Percentiles rank a stretch among this genome's conserved stretches.
These are phyloP conservation scores for Brachyhypopomus occidentalis DNA, from an alignment of 2,113 vertebrate species.

Conservation along the genomic window DNA sequence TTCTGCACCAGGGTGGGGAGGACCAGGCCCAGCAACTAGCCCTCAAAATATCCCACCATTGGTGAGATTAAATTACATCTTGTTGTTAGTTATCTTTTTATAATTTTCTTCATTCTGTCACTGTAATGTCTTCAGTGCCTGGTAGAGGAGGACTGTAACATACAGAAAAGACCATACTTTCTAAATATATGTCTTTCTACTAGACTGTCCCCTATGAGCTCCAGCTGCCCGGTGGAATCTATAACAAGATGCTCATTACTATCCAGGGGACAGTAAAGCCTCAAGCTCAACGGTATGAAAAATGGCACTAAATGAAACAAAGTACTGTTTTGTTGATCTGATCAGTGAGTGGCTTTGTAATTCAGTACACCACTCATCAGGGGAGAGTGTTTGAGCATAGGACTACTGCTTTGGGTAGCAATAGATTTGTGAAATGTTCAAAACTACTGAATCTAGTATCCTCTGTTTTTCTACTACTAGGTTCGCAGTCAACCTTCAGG, in stretches of 20 bases:
- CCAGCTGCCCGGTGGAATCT: slow-evolving; percentile 47
- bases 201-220: slow-evolving; percentile 57
- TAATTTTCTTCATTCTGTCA: not conserved
- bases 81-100: not conserved
- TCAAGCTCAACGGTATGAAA: slow-evolving; percentile 46
- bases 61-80: slow-evolving; percentile 32
- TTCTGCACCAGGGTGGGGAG: slow-evolving; percentile 45
- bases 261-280: slow-evolving; percentile 51
- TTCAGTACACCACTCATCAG: too few relatives aligned
- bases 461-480: slow-evolving; percentile 30
- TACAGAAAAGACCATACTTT: not conserved
- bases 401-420: too few relatives aligned
- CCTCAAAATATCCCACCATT: slow-evolving; percentile 27
- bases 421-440: too few relatives aligned
- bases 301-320: not conserved
- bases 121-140: not conserved
- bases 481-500: slow-evolving; percentile 45
- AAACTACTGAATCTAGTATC: too few relatives aligned
- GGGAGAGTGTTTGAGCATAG: too few relatives aligned
- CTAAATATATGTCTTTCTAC: slow-evolving; percentile 3
- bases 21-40: slow-evolving; percentile 33
- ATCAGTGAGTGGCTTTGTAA: too few relatives aligned
- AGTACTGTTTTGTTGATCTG: too few relatives aligned
- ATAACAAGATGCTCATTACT: slow-evolving; percentile 59
- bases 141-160: not conserved